These are phyloP conservation scores for Hirtodrosophila alboralis DNA, from an alignment of 2,888 invertebrate genomes.

Conservation along the genomic window DNA sequence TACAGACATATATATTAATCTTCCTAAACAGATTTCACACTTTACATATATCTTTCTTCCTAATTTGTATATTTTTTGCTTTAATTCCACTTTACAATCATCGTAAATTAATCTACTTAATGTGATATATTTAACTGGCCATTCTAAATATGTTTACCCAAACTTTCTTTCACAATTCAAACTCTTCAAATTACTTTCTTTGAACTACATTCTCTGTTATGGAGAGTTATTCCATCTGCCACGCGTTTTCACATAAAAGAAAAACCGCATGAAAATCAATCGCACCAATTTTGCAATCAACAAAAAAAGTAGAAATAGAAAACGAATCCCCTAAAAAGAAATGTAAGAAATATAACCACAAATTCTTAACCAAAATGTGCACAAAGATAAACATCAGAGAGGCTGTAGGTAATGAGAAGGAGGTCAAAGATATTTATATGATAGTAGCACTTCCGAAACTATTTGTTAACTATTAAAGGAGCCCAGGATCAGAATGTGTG, in stretches of 20 bases:
- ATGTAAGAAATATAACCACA: constrained; percentile 27
- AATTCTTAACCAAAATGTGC: constrained; percentile 20
- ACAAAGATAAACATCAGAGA: constrained; percentile 38
- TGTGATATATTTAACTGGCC: too few species aligned
- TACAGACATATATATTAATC: too few species aligned
- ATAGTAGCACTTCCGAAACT: constrained; percentile 64
- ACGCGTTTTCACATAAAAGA: constrained; percentile 30
- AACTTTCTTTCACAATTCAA: too few species aligned
- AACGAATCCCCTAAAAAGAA: not conserved
- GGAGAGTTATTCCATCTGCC: constrained; percentile 37
- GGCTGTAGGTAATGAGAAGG: not conserved
- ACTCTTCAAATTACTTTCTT: too few species aligned
- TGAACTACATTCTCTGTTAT: not conserved
- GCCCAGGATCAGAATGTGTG: constrained; percentile 6
- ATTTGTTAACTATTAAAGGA: not conserved
- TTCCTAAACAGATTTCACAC: too few species aligned
- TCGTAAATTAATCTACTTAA: too few species aligned
- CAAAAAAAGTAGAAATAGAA: too few species aligned
- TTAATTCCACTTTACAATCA: too few species aligned
- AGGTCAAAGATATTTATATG: constrained; percentile 48
- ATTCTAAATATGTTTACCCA: too few species aligned
- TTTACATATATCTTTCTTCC: too few species aligned
- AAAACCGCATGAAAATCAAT: constrained; percentile 56
- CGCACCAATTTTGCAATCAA: constrained; percentile 58
- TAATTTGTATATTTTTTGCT: too few species aligned